Evolutionary conservation across 2,113 vertebrate species (phyloP), one percentile per base, ranked within the genome.

Genomic region (Cettia cetti): DNA sequence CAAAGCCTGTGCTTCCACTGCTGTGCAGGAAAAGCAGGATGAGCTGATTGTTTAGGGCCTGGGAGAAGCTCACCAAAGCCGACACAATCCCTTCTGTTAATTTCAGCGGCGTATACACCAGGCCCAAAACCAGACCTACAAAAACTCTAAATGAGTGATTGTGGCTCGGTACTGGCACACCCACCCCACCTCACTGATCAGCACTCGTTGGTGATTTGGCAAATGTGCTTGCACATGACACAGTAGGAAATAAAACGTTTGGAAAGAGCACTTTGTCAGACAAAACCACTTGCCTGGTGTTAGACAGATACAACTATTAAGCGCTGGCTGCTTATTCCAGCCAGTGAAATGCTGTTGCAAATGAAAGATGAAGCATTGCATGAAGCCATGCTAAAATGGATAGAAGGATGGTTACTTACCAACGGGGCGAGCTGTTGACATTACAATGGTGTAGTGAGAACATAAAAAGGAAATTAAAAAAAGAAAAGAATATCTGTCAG

Each of bases 341-440:
- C 96, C 86, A 91, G 61, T 90, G 71, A 92, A 96, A 97, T 76
- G 77, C 78, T 94, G 88, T 54, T 96, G 95, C 92, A 97, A 97
- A 97, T 97, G 96, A 97, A 96, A 93, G 95, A 97, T 98, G 98
- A 97, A 97, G 95, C 98, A 98, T n/a, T 98, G 90, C 97, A 94
- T 96, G 97, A 98, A 97, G 95, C 91, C 99, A 99, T 99, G 99
- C 99, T 96, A 98, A 96, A 98, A 98, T 98, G 98, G 98, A 97
- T 98, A 98, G 98, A 98, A 98, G 98, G 98, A 99, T 99, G 99
- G 98, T 97, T 99, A 99, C 99, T 99, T 99, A 99, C 99, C 99
- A 80, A 99, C 99, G 70, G 99, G 99, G 98, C 99, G 99, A 98
- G 98, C 99, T 99, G 99, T 98, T 98, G 98, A 99, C 98, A 99